Conservation (phyloP, 92 coral and sea anemone genomes). For the Heteractis magnifica region DNA sequence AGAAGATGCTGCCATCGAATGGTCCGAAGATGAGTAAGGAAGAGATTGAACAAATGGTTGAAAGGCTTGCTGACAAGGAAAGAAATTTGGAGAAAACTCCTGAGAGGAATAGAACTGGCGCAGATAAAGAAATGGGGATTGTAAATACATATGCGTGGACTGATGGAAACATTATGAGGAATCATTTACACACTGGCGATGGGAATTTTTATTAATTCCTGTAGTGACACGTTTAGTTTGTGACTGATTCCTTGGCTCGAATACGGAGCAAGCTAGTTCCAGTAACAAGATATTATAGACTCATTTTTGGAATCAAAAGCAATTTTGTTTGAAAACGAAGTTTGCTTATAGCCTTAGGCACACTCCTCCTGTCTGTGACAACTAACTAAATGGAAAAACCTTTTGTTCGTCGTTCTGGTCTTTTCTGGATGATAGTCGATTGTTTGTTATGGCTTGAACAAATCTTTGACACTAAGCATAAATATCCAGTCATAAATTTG, state of each 20-base stretch:
- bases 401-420: background rate
- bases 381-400: too few species aligned
- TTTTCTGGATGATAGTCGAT: background rate
- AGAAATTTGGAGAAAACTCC: conserved; percentile 56
- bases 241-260: too few species aligned
- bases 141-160: conserved; percentile 86
- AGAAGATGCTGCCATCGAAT: background rate
- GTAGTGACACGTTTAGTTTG: background rate
- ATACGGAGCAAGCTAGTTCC: too few species aligned
- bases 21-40: conserved; percentile 19
- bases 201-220: conserved; percentile 59
- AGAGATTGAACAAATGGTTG: conserved; percentile 55
- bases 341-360: too few species aligned
- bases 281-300: too few species aligned
- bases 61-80: conserved; percentile 66
- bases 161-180: conserved; percentile 42
- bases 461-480: background rate
- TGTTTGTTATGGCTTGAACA: background rate
- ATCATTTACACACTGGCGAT: conserved; percentile 46
- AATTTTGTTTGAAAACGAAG: too few species aligned
- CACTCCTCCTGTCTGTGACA: too few species aligned
- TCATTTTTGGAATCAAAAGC: too few species aligned
- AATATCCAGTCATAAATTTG: background rate
- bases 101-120: conserved; percentile 60
- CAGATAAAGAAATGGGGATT: conserved; percentile 48